Conservation (phyloP, 2,888 invertebrate species). For the Epirrhoe tristata region DNA sequence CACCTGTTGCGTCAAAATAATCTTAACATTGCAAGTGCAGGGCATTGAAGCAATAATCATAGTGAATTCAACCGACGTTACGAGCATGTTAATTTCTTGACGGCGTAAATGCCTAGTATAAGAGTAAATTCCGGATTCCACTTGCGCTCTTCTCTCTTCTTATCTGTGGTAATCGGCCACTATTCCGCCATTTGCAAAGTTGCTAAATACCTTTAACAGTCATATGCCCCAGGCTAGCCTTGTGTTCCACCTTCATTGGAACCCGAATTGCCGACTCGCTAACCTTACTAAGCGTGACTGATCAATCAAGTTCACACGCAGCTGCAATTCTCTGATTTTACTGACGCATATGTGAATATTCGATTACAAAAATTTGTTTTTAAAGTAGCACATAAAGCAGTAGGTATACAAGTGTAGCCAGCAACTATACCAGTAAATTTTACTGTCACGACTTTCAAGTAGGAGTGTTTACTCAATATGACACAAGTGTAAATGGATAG, state of each 20-base stretch:
- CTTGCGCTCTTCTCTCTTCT: too few relatives aligned
- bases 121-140: too few relatives aligned
- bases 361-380: background rate
- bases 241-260: constrained; percentile 41
- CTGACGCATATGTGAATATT: constrained; percentile 6
- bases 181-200: constrained; percentile 8
- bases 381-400: background rate
- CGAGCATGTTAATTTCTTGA: background rate
- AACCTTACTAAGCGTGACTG: constrained; percentile 51
- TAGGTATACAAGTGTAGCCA: background rate
- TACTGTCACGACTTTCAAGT: constrained; percentile 21
- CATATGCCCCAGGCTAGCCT: constrained; percentile 40
- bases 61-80: too few relatives aligned
- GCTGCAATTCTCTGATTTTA: constrained; percentile 5
- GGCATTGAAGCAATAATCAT: too few relatives aligned
- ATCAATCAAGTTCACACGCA: constrained; percentile 41
- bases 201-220: constrained; percentile 26
- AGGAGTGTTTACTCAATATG: constrained; percentile 28
- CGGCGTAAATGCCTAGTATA: background rate
- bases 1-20: too few relatives aligned
- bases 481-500: constrained; percentile 30
- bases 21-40: too few relatives aligned
- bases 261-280: constrained; percentile 46
- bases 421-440: constrained; percentile 10
- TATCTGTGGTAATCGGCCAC: background rate